Percentiles rank a stretch among this genome's conserved stretches.
phyloP scores from a whole-genome alignment of 2,113 vertebrate genomes.

The Numenius arquata region DNA sequence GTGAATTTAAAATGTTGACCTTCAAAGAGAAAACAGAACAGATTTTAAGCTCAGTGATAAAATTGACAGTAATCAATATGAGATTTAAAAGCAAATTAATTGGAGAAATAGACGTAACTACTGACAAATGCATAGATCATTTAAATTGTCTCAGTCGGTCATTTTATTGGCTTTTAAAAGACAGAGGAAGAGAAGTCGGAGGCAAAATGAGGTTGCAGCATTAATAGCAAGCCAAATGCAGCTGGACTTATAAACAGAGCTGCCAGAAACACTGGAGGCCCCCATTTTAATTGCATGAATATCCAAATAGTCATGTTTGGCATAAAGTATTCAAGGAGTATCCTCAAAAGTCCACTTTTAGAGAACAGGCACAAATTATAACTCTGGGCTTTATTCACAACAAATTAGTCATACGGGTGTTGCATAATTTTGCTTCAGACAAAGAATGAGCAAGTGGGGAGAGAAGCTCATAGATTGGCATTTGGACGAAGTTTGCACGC shows the following conservation, averaged over 20 bases:
- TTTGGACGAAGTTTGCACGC: background rate
- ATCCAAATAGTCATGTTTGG: constrained; percentile 50
- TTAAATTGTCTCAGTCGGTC: background rate
- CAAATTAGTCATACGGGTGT: constrained; percentile 8
- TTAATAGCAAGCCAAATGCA: constrained; percentile 27
- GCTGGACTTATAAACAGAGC: constrained; percentile 1
- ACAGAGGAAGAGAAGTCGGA: background rate
- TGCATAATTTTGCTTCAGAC: constrained; percentile 27
- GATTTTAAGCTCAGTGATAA: background rate
- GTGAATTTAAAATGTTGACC: background rate
- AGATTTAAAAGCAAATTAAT: constrained; percentile 7
- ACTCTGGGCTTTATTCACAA: constrained; percentile 27
- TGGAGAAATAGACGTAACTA: background rate
- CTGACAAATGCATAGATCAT: background rate
- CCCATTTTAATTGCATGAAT: constrained; percentile 39
- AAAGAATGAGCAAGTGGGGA: background rate
- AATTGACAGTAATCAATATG: background rate
- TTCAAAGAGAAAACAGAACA: background rate
- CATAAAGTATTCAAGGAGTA: constrained; percentile 44
- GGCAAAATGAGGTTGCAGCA: background rate
- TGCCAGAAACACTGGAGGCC: constrained; percentile 35
- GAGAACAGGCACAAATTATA: constrained; percentile 37
- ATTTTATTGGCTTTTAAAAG: constrained; percentile 8
- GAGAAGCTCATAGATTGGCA: background rate
- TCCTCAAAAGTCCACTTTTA: constrained; percentile 53